Conservation (phyloP, 2,113 vertebrate species). For the Sebastes fasciatus region DNA sequence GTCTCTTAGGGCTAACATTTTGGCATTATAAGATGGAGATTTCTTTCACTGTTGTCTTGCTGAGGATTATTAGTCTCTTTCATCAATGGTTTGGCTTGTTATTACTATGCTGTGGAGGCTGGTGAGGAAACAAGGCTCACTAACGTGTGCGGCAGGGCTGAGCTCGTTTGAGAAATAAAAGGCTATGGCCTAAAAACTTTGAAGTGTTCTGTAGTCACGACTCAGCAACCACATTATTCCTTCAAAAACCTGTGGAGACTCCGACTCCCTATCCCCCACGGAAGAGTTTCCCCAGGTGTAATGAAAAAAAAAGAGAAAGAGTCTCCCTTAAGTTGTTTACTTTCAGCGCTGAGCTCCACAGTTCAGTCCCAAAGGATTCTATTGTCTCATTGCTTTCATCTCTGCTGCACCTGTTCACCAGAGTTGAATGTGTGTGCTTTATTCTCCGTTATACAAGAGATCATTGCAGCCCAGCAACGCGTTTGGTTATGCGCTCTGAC, state of each 20-base stretch:
- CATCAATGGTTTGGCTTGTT: neutral
- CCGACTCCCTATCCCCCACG: constrained; percentile 15
- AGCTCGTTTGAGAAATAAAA: constrained; percentile 28
- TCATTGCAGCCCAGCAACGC: neutral
- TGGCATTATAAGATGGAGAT: neutral
- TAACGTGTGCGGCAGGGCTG: constrained; percentile 13
- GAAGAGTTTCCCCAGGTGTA: constrained; percentile 46
- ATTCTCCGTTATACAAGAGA: constrained; percentile 22
- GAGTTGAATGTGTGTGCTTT: constrained; percentile 30
- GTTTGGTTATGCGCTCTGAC: constrained; percentile 24
- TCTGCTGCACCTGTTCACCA: constrained; percentile 25
- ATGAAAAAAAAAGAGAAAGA: constrained; percentile 12
- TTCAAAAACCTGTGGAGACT: constrained; percentile 33
- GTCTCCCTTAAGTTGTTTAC: constrained; percentile 46
- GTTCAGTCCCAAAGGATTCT: constrained; percentile 30
- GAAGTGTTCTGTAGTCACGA: constrained; percentile 23
- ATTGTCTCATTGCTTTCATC: constrained; percentile 31
- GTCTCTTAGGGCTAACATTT: too few relatives aligned
- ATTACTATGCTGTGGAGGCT: neutral
- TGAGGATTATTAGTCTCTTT: neutral
- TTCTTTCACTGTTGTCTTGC: neutral
- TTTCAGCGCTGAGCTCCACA: constrained; percentile 27
- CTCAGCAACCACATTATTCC: constrained; percentile 27
- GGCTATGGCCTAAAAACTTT: constrained; percentile 17
- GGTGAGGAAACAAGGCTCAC: neutral